Evolutionary conservation across 2,888 invertebrate species (phyloP).

Genomic region (Drosophila differens): DNA sequence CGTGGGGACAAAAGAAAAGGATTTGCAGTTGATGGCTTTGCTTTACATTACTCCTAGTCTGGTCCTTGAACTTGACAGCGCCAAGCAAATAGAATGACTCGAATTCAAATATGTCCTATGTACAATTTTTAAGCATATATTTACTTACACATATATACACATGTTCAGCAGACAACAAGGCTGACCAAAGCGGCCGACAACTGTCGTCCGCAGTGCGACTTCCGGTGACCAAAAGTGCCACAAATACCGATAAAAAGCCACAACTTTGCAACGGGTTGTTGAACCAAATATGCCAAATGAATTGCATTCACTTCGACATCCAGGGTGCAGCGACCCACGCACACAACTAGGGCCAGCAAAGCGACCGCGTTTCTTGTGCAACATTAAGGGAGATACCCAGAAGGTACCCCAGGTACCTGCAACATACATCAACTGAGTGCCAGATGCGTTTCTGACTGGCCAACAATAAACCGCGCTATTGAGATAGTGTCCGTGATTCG

Average conservation of each 20-base stretch:
- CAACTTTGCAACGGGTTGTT: slow-evolving; percentile 47
- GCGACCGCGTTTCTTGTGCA: slow-evolving; percentile 5
- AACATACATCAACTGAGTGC: background rate
- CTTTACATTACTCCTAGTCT: slow-evolving; percentile 25
- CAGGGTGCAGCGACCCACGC: slow-evolving; percentile 64
- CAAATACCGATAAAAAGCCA: slow-evolving; percentile 21
- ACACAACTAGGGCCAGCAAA: slow-evolving; percentile 36
- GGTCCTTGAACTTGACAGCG: slow-evolving; percentile 61
- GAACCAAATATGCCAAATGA: slow-evolving; percentile 59
- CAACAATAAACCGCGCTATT: background rate
- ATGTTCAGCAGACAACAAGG: slow-evolving; percentile 1
- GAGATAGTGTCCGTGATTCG: background rate
- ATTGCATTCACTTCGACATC: slow-evolving; percentile 46
- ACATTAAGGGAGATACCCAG: background rate
- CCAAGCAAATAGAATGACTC: slow-evolving; percentile 22
- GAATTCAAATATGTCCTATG: slow-evolving; percentile 15
- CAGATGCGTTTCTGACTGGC: background rate
- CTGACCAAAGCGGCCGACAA: slow-evolving; percentile 25
- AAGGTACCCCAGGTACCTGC: background rate
- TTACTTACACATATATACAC: background rate
- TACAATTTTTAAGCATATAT: slow-evolving; percentile 1
- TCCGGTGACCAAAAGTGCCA: slow-evolving; percentile 21
- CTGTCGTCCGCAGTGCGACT: slow-evolving; percentile 10
- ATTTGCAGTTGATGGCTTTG: slow-evolving; percentile 36
- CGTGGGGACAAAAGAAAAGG: slow-evolving; percentile 20